These are phyloP conservation scores for Cecropterus lyciades DNA, from an alignment of 1,140 invertebrate species.

Conservation along the genomic window DNA sequence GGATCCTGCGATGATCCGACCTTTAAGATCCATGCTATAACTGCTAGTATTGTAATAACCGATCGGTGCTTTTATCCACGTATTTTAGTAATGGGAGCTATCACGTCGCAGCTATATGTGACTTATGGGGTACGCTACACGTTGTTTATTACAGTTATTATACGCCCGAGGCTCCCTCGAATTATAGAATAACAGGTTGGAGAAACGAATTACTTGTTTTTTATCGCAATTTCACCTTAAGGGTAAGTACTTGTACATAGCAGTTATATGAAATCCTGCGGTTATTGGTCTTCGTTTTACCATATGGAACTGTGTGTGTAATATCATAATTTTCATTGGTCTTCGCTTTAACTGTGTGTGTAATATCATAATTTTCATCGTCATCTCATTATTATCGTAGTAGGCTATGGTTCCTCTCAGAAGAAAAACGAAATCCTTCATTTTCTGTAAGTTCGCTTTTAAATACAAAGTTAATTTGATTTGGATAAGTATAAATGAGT, in stretches of 20 bases:
- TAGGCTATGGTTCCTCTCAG: too few relatives aligned
- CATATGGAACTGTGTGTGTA: not conserved
- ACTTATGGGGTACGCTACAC: conserved; percentile 64
- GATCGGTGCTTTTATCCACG: conserved; percentile 35
- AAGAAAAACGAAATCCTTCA: too few relatives aligned
- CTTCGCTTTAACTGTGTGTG: too few relatives aligned
- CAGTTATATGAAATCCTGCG: conserved; percentile 28
- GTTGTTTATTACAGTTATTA: conserved; percentile 78
- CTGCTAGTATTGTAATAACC: conserved; percentile 31
- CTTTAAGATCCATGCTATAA: conserved; percentile 13
- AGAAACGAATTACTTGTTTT: conserved; percentile 46
- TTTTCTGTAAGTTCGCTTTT: too few relatives aligned
- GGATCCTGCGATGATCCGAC: conserved; percentile 16
- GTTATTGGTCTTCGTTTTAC: conserved; percentile 2
- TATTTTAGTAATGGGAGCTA: conserved; percentile 52
- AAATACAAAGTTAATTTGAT: too few relatives aligned
- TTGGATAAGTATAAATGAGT: too few relatives aligned
- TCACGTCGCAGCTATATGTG: conserved; percentile 55
- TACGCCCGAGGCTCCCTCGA: conserved; percentile 57
- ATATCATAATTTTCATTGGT: too few relatives aligned
- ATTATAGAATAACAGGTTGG: conserved; percentile 66
- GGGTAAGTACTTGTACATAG: conserved; percentile 35
- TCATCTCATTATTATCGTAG: too few relatives aligned
- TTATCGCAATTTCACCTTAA: conserved; percentile 41
- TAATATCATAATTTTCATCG: too few relatives aligned